A percentile compares a stretch with the other conserved stretches of the same genome.
Evolutionary conservation across 2,888 invertebrate genomes (phyloP).

Genomic region (Eristalis tenax): DNA sequence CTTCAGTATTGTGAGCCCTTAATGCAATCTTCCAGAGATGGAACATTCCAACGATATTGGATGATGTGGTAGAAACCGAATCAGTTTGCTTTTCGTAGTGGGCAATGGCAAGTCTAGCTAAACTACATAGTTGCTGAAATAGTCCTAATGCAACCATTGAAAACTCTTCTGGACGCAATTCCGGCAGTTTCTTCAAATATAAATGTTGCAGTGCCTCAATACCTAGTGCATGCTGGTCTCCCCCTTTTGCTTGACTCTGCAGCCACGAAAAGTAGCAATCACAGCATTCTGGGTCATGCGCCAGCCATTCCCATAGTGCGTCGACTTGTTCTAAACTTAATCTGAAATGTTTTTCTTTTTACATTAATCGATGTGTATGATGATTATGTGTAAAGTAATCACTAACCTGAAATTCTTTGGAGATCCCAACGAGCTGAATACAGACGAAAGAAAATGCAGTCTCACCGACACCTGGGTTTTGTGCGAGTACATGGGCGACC

Average conservation of each 20-base stretch:
- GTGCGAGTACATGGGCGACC: constrained; percentile 85
- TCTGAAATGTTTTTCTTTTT: constrained; percentile 80
- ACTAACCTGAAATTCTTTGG: constrained; percentile 91
- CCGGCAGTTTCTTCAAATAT: constrained; percentile 94
- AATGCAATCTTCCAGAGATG: constrained; percentile 97
- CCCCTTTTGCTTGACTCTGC: constrained; percentile 93
- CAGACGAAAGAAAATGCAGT: constrained; percentile 94
- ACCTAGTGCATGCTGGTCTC: constrained; percentile 95
- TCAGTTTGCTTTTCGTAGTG: constrained; percentile 83
- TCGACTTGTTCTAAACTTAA: constrained; percentile 94
- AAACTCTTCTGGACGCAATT: constrained; percentile 92
- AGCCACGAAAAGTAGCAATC: constrained; percentile 97
- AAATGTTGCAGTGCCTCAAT: constrained; percentile 93
- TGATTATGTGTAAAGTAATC: neutral
- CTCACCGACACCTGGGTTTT: constrained; percentile 95
- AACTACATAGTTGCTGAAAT: constrained; percentile 94
- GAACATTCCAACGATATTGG: constrained; percentile 92
- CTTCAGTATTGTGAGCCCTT: constrained; percentile 94
- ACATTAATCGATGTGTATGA: neutral
- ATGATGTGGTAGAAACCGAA: constrained; percentile 76
- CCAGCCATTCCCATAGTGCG: constrained; percentile 94
- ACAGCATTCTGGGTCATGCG: constrained; percentile 91
- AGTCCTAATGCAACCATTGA: constrained; percentile 95
- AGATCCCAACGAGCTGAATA: constrained; percentile 94
- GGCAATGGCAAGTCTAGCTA: constrained; percentile 91